Percentiles rank a stretch among this genome's conserved stretches.
Evolutionary conservation across 2,888 invertebrate species (phyloP).

Genomic region (Tetranychus piercei): DNA sequence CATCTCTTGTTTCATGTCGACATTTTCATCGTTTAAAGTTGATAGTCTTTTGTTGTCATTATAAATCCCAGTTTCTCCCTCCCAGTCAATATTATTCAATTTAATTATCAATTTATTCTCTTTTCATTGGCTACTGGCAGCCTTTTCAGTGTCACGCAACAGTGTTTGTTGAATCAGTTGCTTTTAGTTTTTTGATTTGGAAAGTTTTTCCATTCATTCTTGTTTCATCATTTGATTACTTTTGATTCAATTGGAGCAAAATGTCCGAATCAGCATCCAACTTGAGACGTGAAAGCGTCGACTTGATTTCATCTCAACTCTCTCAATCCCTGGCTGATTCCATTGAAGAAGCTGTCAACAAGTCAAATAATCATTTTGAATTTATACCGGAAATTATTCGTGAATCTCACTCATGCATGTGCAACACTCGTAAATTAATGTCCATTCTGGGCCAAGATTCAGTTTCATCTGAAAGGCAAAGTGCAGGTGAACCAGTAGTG

Average conservation of each 20-base stretch:
- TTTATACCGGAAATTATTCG: constrained; percentile 25
- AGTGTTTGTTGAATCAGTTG: no score
- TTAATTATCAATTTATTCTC: no score
- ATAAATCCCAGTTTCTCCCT: no score
- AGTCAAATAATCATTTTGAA: constrained; percentile 10
- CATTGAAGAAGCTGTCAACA: constrained; percentile 22
- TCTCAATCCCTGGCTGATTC: constrained; percentile 5
- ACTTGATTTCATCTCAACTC: background rate
- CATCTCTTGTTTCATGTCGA: no score
- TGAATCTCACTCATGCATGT: constrained; percentile 27
- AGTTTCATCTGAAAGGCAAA: background rate
- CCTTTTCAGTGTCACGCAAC: no score
- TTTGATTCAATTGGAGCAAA: background rate
- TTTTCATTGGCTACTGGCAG: no score
- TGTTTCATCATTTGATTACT: background rate
- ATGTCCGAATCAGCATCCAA: background rate
- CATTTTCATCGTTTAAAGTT: no score
- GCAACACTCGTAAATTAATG: constrained; percentile 23
- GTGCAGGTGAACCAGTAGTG: background rate
- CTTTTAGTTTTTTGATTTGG: no score
- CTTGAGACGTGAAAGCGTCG: background rate
- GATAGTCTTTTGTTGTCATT: no score
- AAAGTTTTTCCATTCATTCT: no score
- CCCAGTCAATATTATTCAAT: no score
- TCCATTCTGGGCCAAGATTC: background rate